Evolutionary conservation across 2,797 vertebrate species (phyloP), one percentile per base, ranked within the genome.

Genomic region (Enteromius thamalakanensis): DNA sequence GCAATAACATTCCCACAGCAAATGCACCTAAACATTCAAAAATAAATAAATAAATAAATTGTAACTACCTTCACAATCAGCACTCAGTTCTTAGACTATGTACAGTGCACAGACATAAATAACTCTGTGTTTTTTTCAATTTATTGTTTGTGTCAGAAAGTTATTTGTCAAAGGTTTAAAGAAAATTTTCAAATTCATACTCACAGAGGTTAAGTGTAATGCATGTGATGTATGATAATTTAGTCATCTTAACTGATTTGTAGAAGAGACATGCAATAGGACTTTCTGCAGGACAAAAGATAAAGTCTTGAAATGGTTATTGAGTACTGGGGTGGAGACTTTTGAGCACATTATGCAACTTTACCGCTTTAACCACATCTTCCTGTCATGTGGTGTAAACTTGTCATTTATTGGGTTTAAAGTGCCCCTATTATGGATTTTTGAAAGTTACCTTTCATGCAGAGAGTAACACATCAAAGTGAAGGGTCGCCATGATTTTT

Each of bases 11-110:
- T 4, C 9, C 10, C 11, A 11, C 11, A 69, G 37, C 34, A 69
- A 42, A 42, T 69, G 10, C 21, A 42, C 67, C 37, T 69, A 68
- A 68, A 65, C 51, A 55, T 55, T 55, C 32, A 55, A 55, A 55
- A 21, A n/a, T 9, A 47, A 14, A 47, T 14, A 47, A 47, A 4
- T 14, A 47, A 47, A 47, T 47, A 26, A 26, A 26, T 26, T 15
- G 4, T 15, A 47, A 47, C 21, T 55, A 55, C 21, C 8, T 55
- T 21, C 53, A n/a, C 6, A n/a, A 55, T n/a, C 21, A 55, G 60
- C 60, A 62, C 12, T 15, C 12, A 10, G 21, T n/a, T 21, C 53
- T 62, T 29, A 62, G 12, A 15, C 23, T 29, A 3, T 29, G 26
- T 29, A 62, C 58, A 29, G 23, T 29, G 14, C 11, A 62, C 58